Conservation (phyloP, 2,113 vertebrate genomes). For the Pitta sordida region DNA sequence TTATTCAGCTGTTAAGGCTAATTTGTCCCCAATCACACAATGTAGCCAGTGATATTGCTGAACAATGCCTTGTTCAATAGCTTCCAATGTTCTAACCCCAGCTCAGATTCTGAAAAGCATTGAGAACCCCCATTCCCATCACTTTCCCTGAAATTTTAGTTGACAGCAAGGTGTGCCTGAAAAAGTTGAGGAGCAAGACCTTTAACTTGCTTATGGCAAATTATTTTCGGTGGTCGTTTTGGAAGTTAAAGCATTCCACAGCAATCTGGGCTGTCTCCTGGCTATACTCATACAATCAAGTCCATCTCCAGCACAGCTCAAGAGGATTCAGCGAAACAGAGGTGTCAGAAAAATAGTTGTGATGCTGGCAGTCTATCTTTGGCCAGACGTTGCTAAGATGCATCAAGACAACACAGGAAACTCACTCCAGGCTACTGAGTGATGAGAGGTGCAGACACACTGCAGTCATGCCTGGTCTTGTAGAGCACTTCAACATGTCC, state of each 20-base stretch:
- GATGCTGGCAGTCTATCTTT: neutral
- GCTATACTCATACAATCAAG: neutral
- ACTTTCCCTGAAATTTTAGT: neutral
- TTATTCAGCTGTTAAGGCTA: slow-evolving; percentile 74
- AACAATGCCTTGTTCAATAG: slow-evolving; percentile 71
- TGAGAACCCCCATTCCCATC: neutral
- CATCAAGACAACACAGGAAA: slow-evolving; percentile 4
- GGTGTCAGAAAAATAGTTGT: neutral
- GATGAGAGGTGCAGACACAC: neutral
- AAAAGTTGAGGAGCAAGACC: neutral
- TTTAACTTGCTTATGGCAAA: neutral
- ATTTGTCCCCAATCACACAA: slow-evolving; percentile 76
- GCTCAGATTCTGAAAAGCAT: neutral
- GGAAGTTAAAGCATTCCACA: neutral
- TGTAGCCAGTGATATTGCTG: slow-evolving; percentile 70
- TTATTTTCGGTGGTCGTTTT: neutral
- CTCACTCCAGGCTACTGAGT: neutral
- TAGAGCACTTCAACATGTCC: neutral
- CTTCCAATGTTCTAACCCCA: slow-evolving; percentile 61
- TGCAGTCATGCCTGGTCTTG: slow-evolving; percentile 18
- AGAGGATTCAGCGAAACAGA: slow-evolving; percentile 14
- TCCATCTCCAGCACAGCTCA: neutral
- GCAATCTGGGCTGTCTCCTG: neutral
- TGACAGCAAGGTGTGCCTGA: neutral
- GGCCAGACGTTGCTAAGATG: slow-evolving; percentile 25